These are phyloP conservation scores for Motacilla tschutschensis DNA, from an alignment of 2,113 vertebrate genomes.

Conservation along the genomic window DNA sequence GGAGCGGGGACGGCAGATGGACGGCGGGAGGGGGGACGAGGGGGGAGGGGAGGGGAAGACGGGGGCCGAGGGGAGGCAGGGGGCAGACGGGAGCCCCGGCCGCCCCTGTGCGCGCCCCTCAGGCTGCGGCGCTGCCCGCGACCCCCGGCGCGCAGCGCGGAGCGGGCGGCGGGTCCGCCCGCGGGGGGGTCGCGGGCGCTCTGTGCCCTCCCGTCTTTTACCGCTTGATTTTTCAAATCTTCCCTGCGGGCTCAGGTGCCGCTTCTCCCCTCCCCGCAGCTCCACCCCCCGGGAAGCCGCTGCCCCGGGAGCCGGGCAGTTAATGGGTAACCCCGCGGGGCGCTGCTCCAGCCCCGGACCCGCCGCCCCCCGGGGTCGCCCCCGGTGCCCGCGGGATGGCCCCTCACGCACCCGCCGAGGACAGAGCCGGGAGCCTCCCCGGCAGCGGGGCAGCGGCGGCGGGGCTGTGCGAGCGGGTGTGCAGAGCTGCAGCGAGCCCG, in stretches of 20 bases:
- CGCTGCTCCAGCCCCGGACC: not conserved
- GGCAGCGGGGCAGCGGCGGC: not conserved
- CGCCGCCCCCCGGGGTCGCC: not conserved
- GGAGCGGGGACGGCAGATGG: not conserved
- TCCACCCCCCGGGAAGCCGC: not conserved
- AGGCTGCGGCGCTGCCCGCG: not conserved
- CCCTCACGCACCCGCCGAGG: no score
- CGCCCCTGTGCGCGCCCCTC: not conserved
- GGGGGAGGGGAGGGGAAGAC: not conserved
- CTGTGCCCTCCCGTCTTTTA: not conserved
- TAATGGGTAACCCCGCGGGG: not conserved
- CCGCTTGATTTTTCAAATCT: slow-evolving; percentile 20
- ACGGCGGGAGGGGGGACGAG: not conserved
- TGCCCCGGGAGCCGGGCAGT: not conserved
- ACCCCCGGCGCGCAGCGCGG: not conserved
- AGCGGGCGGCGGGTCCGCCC: not conserved
- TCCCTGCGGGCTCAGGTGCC: slow-evolving; percentile 17
- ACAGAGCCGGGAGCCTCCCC: not conserved
- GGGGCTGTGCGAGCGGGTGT: not conserved
- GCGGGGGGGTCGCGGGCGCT: not conserved
- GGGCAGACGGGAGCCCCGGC: not conserved
- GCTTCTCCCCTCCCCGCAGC: not conserved
- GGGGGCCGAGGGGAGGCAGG: not conserved
- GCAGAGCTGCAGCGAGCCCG: not conserved
- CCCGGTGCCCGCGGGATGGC: no score